phyloP scores from a whole-genome alignment of 2,888 invertebrate species.

The Hirtodrosophila histrioides region DNA sequence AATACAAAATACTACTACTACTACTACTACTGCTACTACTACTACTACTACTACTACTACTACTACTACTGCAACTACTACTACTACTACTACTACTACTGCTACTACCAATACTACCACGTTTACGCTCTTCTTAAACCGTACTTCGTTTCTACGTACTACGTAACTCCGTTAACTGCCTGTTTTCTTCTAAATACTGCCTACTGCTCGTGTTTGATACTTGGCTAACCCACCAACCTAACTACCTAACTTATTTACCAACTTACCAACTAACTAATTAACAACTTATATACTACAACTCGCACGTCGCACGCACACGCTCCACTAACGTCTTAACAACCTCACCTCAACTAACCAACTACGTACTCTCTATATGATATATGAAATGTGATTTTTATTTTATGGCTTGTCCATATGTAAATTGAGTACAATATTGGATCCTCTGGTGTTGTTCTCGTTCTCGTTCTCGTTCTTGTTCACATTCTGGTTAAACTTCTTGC shows the following conservation, averaged over 20 bases:
- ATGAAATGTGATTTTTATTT: constrained; percentile 9
- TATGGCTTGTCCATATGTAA: constrained; percentile 14
- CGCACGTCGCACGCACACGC: constrained; percentile 31
- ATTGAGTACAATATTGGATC: constrained; percentile 18
- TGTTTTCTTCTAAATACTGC: constrained; percentile 34
- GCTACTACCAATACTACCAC: constrained; percentile 14
- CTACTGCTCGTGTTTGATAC: constrained; percentile 2
- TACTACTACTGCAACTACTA: constrained; percentile 15
- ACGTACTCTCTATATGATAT: constrained; percentile 14
- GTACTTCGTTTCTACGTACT: constrained; percentile 42
- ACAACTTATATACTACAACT: constrained; percentile 3
- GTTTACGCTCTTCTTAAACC: constrained; percentile 23
- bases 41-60: constrained; percentile 15
- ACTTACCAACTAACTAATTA: constrained; percentile 17
- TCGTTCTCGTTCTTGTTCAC: constrained; percentile 14
- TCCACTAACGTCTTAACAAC: constrained; percentile 1
- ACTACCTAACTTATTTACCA: constrained; percentile 10
- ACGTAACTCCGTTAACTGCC: constrained; percentile 49
- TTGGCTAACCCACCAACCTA: constrained; percentile 2
- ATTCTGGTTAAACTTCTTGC: not conserved
- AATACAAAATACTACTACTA: constrained; percentile 2
- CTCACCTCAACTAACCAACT: not conserved
- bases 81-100: constrained; percentile 23
- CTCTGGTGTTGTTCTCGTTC: constrained; percentile 22
- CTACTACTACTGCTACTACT: constrained; percentile 29